These are phyloP conservation scores for Amphipyra berbera DNA, from an alignment of 2,888 invertebrate species.

Conservation along the genomic window DNA sequence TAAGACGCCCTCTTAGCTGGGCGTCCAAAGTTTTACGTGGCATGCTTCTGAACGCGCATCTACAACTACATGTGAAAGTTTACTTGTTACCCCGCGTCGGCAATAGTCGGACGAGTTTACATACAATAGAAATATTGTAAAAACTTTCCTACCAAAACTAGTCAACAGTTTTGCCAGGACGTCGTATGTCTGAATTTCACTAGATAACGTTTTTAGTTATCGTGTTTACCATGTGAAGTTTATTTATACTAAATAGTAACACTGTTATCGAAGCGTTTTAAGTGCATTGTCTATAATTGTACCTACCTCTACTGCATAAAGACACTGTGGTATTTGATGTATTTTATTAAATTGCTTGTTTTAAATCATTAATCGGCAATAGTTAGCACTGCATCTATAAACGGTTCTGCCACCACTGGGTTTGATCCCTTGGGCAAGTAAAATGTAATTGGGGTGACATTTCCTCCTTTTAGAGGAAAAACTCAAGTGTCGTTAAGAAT, in stretches of 20 bases:
- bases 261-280: too few species aligned
- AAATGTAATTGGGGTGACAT: neutral
- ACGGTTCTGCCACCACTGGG: neutral
- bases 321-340: too few species aligned
- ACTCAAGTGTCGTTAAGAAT: too few species aligned
- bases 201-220: conserved; percentile 23
- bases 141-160: conserved; percentile 53
- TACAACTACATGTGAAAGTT: conserved; percentile 51
- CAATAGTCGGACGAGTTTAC: conserved; percentile 53
- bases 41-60: conserved; percentile 27
- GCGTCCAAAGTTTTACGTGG: conserved; percentile 39
- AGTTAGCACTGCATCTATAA: neutral
- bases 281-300: too few species aligned
- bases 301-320: too few species aligned
- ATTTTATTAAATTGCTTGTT: conserved; percentile 4
- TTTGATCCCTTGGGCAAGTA: neutral
- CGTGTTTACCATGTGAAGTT: conserved; percentile 25
- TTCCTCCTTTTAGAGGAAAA: too few species aligned
- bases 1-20: conserved; percentile 31
- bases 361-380: neutral
- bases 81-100: conserved; percentile 58
- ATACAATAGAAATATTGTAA: conserved; percentile 60
- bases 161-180: conserved; percentile 49
- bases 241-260: too few species aligned
- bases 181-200: conserved; percentile 35